These are phyloP conservation scores for Drosophila neonasuta DNA, from an alignment of 2,888 invertebrate genomes.

Conservation along the genomic window DNA sequence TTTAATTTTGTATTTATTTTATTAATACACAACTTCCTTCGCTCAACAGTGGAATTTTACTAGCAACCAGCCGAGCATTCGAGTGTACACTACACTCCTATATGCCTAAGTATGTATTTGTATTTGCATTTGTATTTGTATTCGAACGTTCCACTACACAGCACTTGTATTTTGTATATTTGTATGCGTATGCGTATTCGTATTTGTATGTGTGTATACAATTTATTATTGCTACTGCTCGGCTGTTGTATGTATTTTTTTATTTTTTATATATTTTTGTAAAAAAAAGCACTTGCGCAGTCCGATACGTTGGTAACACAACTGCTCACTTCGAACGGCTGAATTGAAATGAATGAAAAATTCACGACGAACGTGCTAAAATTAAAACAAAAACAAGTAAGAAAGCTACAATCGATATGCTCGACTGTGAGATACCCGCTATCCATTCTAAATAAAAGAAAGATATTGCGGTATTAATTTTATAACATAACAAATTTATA, in stretches of 20 bases:
- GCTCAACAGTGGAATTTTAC: conserved; percentile 75
- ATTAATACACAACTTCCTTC: conserved; percentile 73
- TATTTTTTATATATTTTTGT: conserved; percentile 35
- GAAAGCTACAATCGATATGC: too few relatives aligned
- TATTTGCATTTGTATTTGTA: conserved; percentile 18
- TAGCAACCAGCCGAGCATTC: conserved; percentile 54
- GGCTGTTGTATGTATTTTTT: conserved; percentile 51
- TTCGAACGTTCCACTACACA: conserved; percentile 46
- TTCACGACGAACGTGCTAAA: conserved; percentile 78
- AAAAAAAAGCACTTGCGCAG: conserved; percentile 53
- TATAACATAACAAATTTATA: too few relatives aligned
- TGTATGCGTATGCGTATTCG: conserved; percentile 20
- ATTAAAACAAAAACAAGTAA: conserved; percentile 62
- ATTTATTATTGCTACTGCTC: conserved; percentile 56
- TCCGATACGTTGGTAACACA: conserved; percentile 46
- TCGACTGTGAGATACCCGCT: too few relatives aligned
- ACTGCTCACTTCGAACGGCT: conserved; percentile 68
- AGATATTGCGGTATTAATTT: too few relatives aligned
- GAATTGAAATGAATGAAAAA: conserved; percentile 81
- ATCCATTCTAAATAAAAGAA: too few relatives aligned
- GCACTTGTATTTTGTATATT: conserved; percentile 36
- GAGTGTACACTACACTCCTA: conserved; percentile 38
- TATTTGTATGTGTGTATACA: conserved; percentile 46
- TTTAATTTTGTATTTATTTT: conserved; percentile 56
- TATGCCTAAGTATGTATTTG: conserved; percentile 15